Evolutionary conservation across 64 coral and sea anemone species (phyloP).

Genomic region (Montipora capricornis): DNA sequence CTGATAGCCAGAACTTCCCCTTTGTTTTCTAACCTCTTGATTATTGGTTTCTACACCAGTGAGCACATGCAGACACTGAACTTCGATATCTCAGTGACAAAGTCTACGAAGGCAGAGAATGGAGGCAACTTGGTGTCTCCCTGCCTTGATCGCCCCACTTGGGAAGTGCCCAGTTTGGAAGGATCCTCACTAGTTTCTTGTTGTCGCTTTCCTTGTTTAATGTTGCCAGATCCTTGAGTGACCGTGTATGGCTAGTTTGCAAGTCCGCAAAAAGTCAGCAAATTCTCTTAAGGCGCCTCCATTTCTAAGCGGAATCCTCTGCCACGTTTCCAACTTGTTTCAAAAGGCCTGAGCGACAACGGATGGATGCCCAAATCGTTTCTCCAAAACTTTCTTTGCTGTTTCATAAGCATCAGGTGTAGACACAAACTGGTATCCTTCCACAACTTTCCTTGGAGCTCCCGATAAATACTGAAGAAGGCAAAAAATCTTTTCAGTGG

Average conservation of each 20-base stretch:
- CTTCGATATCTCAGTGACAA: slow-evolving; percentile 13
- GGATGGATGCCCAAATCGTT: slow-evolving; percentile 56
- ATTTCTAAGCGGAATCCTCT: slow-evolving; percentile 7
- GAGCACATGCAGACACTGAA: slow-evolving; percentile 6
- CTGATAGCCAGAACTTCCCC: not conserved
- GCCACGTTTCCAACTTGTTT: slow-evolving; percentile 40
- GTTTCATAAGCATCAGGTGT: slow-evolving; percentile 37
- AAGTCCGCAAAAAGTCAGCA: not conserved
- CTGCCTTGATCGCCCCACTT: slow-evolving; percentile 35
- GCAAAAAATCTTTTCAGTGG: slow-evolving; percentile 17
- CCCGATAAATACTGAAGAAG: slow-evolving; percentile 54
- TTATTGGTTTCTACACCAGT: not conserved
- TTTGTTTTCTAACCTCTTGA: not conserved
- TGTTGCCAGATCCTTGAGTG: slow-evolving; percentile 26
- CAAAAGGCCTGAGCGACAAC: slow-evolving; percentile 37
- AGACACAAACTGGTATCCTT: slow-evolving; percentile 62
- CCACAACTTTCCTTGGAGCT: slow-evolving; percentile 39
- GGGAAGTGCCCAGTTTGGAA: slow-evolving; percentile 26
- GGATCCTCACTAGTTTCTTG: slow-evolving; percentile 23
- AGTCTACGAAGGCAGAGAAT: slow-evolving; percentile 18
- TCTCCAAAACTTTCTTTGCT: slow-evolving; percentile 44
- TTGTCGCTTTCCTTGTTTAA: slow-evolving; percentile 44
- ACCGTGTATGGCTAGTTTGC: not conserved
- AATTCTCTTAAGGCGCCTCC: not conserved
- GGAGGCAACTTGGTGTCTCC: slow-evolving; percentile 39